phyloP scores from a whole-genome alignment of 2,113 vertebrate genomes.

The Tiliqua scincoides region DNA sequence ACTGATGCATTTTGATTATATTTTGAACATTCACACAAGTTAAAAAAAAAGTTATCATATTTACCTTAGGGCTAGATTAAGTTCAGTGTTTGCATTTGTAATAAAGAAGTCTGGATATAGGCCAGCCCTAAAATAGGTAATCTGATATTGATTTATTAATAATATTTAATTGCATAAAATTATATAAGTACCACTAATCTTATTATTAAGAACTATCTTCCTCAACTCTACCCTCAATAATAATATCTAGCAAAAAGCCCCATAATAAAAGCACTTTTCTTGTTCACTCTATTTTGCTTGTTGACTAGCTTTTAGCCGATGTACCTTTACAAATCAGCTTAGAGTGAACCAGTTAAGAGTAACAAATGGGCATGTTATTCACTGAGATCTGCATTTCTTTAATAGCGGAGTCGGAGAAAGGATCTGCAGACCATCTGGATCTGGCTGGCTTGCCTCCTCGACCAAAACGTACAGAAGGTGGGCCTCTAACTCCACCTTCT shows the following conservation, averaged over 20 bases:
- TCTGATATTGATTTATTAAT: background rate
- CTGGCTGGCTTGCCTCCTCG: constrained; percentile 85
- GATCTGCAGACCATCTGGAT: constrained; percentile 88
- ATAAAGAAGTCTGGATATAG: background rate
- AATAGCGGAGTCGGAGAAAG: constrained; percentile 90
- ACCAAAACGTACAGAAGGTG: constrained; percentile 79
- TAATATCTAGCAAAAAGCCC: background rate
- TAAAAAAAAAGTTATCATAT: background rate
- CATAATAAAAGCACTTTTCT: background rate
- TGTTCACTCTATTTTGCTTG: background rate
- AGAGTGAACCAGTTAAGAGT: background rate
- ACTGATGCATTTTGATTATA: background rate
- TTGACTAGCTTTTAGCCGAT: constrained; percentile 8
- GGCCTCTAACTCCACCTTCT: constrained; percentile 84
- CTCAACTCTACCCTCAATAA: background rate
- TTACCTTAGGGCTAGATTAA: background rate
- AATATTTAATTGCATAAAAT: background rate
- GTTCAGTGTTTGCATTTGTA: background rate
- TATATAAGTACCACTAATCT: background rate
- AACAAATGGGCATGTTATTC: background rate
- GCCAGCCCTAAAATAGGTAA: background rate
- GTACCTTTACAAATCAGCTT: background rate
- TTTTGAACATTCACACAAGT: background rate
- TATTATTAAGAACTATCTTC: background rate
- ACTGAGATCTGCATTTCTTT: constrained; percentile 41